Evolutionary conservation across 2,888 invertebrate genomes (phyloP).

Genomic region (Cephus pygmeus): DNA sequence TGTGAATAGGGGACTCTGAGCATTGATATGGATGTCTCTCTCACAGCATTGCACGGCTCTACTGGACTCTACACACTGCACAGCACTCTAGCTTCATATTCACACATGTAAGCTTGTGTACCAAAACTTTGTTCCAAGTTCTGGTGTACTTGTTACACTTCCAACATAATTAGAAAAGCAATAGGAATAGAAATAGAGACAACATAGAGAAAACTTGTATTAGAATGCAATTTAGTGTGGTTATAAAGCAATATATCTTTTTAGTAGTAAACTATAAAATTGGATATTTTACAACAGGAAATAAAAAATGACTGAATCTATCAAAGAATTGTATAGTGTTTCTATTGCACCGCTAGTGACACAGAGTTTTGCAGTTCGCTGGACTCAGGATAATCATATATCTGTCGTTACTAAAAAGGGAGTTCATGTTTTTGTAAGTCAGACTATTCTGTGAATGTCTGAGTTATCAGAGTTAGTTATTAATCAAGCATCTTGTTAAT

Average conservation of each 20-base stretch:
- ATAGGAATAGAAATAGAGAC: neutral
- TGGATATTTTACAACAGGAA: neutral
- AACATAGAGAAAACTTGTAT: neutral
- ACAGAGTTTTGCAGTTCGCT: slow-evolving; percentile 51
- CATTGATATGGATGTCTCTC: neutral
- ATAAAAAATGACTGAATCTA: neutral
- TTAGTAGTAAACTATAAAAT: neutral
- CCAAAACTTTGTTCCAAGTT: neutral
- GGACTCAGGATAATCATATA: slow-evolving; percentile 62
- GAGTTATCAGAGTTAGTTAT: neutral
- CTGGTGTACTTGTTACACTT: neutral
- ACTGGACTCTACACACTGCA: too few species aligned
- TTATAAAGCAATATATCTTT: neutral
- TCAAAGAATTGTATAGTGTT: slow-evolving; percentile 44
- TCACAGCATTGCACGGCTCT: neutral
- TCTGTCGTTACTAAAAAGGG: slow-evolving; percentile 60
- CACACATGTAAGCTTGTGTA: neutral
- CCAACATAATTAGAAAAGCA: neutral
- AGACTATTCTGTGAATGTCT: neutral
- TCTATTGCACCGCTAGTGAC: slow-evolving; percentile 46
- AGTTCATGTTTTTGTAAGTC: slow-evolving; percentile 60
- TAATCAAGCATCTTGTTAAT: neutral
- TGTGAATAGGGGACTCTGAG: neutral
- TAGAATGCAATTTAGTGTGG: neutral
- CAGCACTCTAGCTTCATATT: neutral